Evolutionary conservation across 1,140 invertebrate species (phyloP), one percentile per base, ranked within the genome.

Genomic region (Bombus breviceps): DNA sequence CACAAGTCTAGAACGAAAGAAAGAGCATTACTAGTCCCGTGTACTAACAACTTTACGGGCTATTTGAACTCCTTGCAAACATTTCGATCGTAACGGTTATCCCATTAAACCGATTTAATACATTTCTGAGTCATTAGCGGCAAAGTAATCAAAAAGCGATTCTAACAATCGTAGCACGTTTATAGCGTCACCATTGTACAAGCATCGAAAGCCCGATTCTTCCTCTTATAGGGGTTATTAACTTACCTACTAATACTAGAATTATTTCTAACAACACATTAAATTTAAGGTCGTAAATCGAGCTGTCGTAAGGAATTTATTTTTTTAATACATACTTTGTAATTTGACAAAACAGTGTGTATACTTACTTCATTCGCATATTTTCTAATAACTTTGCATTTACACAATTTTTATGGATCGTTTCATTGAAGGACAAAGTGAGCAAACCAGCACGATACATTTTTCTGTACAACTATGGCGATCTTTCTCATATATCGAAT

Each of bases 61-160:
- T 69, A 28, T 28, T 76, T 32, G 12, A 59, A 32, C n/a, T 76
- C 25, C 22, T 37, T 12, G 47, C n/a, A 25, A 34, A 32, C 72
- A 39, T 69, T 69, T 69, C 39, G 34, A 77, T 59, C 4, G 15
- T 28, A n/a, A 25, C n/a, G 10, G 34, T 81, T 81, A 59, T 53
- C 18, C n/a, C 18, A 66, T 66, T 43, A 28, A 10, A 59, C 69
- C 18, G 28, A 41, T 13, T 69, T n/a, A n/a, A 80, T 34, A 25
- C 41, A 53, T 76, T 66, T 39, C 73, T 34, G 37, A 41, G 43
- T n/a, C 62, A 13, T 68, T 83, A 81, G 25, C 34, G 34, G 34
- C 32, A 53, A 77, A 57, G 62, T 41, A 66, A 76, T 76, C 47
- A 62, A 64, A 73, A 69, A 76, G 72, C 37, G 43, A 39, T 83